Percentiles rank a stretch among this genome's conserved stretches.
Evolutionary conservation across 2,888 invertebrate species (phyloP).

Genomic region (Acronicta leporina): DNA sequence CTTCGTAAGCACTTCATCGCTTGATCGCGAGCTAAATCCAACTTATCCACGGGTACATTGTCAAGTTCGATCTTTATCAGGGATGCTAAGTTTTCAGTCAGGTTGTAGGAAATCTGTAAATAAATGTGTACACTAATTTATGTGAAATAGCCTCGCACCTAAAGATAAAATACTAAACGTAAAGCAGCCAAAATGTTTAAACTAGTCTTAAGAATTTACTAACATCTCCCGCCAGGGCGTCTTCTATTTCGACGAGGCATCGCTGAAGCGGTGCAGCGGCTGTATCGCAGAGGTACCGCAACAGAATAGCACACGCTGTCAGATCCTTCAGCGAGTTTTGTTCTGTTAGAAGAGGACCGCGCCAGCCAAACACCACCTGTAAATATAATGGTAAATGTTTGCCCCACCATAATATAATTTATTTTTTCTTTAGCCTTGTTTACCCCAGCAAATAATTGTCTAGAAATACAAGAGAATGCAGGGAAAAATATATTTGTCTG

Average conservation of each 20-base stretch:
- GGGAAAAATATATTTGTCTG: too few relatives aligned
- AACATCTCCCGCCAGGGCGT: constrained; percentile 94
- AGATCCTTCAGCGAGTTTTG: constrained; percentile 88
- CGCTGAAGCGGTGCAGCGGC: constrained; percentile 95
- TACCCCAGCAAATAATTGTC: too few relatives aligned
- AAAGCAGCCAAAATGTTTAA: not conserved
- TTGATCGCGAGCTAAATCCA: constrained; percentile 90
- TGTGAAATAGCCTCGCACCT: too few relatives aligned
- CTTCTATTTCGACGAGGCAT: constrained; percentile 94
- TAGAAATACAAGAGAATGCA: too few relatives aligned
- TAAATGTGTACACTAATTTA: not conserved
- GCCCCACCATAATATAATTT: too few relatives aligned
- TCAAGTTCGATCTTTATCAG: constrained; percentile 92
- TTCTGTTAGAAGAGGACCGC: constrained; percentile 91
- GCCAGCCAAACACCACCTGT: constrained; percentile 91
- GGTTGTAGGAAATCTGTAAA: constrained; percentile 90
- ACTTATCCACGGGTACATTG: constrained; percentile 92
- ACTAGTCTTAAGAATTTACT: constrained; percentile 50
- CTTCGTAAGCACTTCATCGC: constrained; percentile 75
- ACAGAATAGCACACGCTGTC: constrained; percentile 91
- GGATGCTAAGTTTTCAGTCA: constrained; percentile 93
- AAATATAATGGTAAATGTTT: not conserved
- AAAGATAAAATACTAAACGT: too few relatives aligned
- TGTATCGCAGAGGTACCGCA: constrained; percentile 96
- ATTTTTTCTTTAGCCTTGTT: too few relatives aligned